Evolutionary conservation across 2,113 vertebrate species (phyloP).

Genomic region (Mesitornis unicolor): DNA sequence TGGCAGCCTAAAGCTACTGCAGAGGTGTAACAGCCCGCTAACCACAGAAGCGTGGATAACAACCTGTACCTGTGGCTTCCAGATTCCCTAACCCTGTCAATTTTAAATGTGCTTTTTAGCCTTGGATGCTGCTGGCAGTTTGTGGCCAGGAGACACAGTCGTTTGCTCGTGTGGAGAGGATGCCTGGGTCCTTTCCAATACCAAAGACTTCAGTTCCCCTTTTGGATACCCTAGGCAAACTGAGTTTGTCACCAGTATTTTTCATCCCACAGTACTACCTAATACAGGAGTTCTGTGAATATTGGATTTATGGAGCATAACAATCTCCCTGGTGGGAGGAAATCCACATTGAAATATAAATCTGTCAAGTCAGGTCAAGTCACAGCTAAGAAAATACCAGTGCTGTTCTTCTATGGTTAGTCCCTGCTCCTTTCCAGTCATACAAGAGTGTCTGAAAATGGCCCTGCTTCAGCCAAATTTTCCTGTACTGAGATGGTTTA

Average conservation of each 20-base stretch:
- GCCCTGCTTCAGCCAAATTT: not conserved
- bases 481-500: not conserved
- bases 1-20: not conserved
- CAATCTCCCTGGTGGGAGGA: slow-evolving; percentile 16
- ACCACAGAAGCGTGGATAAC: not conserved
- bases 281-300: not conserved
- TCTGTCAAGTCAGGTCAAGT: slow-evolving; percentile 31
- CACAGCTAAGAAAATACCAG: slow-evolving; percentile 9
- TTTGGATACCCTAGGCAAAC: not conserved
- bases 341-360: slow-evolving; percentile 50
- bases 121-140: not conserved
- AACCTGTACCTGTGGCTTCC: not conserved
- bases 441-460: not conserved
- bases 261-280: not conserved
- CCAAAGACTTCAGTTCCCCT: not conserved
- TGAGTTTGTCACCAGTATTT: slow-evolving; percentile 10
- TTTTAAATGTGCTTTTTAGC: slow-evolving; percentile 23
- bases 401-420: not conserved
- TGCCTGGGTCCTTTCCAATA: not conserved
- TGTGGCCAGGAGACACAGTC: not conserved
- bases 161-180: not conserved
- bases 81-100: slow-evolving; percentile 25
- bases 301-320: slow-evolving; percentile 47
- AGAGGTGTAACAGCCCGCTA: not conserved
- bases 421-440: not conserved